phyloP scores from a whole-genome alignment of 2,797 vertebrate genomes.

The Hydrophis major region DNA sequence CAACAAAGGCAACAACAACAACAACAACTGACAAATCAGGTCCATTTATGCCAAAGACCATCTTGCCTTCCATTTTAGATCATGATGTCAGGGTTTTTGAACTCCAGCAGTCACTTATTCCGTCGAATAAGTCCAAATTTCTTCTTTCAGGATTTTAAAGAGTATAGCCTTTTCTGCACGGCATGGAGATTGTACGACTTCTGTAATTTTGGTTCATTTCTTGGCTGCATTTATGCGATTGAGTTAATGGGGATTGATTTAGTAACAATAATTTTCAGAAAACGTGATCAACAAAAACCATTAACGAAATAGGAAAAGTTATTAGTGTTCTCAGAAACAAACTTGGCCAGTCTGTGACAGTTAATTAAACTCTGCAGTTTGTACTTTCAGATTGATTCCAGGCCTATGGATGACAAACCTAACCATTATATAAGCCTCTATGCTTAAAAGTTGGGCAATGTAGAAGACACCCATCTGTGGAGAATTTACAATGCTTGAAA shows the following conservation, averaged over 20 bases:
- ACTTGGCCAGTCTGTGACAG: neutral
- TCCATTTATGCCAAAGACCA: neutral
- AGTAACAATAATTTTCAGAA: neutral
- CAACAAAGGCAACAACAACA: neutral
- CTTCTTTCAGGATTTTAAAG: neutral
- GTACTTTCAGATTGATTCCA: conserved; percentile 13
- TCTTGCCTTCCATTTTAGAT: neutral
- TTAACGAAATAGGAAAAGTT: neutral
- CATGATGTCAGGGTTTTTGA: too few relatives aligned
- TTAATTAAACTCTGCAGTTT: conserved; percentile 1
- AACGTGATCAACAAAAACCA: neutral
- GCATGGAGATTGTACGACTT: neutral
- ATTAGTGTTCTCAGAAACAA: neutral
- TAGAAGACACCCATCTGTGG: neutral
- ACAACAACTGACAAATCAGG: neutral
- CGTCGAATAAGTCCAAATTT: too few relatives aligned
- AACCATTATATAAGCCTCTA: neutral
- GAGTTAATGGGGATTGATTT: neutral
- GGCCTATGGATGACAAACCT: neutral
- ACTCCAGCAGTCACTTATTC: neutral
- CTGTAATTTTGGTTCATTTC: neutral
- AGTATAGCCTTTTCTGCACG: neutral
- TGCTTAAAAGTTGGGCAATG: neutral
- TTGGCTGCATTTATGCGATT: neutral
- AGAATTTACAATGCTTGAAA: neutral